Conservation (phyloP, 1,140 invertebrate species). For the Camponotus floridanus region DNA sequence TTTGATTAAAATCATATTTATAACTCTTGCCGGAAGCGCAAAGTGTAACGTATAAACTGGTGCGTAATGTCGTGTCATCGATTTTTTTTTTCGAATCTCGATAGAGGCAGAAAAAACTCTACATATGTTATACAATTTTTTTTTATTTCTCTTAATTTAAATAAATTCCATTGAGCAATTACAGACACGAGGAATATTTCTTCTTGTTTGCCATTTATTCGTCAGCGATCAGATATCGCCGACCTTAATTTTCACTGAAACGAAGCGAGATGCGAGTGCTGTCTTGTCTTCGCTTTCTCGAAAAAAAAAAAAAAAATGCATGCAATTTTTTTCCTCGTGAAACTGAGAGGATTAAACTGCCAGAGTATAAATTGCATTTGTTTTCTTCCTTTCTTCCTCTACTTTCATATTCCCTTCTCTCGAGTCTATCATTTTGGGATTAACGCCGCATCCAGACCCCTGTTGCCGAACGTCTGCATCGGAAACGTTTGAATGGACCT, state of each 20-base stretch:
- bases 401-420: neutral
- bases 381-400: neutral
- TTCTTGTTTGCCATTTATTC: neutral
- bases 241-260: neutral
- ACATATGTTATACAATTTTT: neutral
- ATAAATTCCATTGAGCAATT: constrained; percentile 21
- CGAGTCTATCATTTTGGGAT: constrained; percentile 31
- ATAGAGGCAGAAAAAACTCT: too few species aligned
- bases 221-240: neutral
- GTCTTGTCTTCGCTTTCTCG: neutral
- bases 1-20: constrained; percentile 44
- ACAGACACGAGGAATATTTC: neutral
- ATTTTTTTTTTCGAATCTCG: constrained; percentile 30
- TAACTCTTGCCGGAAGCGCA: neutral
- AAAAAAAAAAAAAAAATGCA: neutral
- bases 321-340: neutral
- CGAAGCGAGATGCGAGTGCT: neutral
- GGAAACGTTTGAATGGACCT: constrained; percentile 40
- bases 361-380: neutral
- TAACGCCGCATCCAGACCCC: neutral
- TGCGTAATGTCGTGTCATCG: neutral
- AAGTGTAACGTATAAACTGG: neutral
- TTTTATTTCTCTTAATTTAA: neutral
- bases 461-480: constrained; percentile 25
- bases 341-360: neutral